Conservation (phyloP, 2,797 vertebrate genomes). For the Meriones psammophilus region DNA sequence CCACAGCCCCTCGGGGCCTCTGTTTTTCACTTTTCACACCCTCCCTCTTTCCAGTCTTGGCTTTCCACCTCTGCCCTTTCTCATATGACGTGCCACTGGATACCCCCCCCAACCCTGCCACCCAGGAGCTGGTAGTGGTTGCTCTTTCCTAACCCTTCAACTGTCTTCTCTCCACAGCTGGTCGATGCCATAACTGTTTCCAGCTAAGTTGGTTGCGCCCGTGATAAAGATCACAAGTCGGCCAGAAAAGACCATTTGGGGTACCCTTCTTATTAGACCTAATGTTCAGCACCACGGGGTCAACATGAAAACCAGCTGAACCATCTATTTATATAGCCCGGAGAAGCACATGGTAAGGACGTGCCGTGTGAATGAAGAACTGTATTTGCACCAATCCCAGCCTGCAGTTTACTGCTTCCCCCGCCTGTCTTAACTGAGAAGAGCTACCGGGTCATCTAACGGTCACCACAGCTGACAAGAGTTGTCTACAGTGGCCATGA, state of each 20-base stretch:
- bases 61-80: not conserved
- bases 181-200: no score
- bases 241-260: not conserved
- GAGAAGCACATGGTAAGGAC: not conserved
- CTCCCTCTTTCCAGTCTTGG: not conserved
- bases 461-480: no score
- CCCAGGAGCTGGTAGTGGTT: not conserved
- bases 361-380: not conserved
- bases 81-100: not conserved
- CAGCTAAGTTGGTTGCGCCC: not conserved
- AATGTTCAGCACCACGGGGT: not conserved
- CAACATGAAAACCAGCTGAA: not conserved
- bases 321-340: not conserved
- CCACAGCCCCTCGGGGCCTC: not conserved
- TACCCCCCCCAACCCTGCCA: no score
- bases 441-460: not conserved
- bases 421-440: not conserved
- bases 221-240: not conserved
- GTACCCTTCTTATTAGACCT: not conserved
- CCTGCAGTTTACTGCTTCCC: not conserved
- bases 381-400: not conserved
- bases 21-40: no score
- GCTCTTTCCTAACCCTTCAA: not conserved
- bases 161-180: not conserved
- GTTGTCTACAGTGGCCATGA: not conserved